Evolutionary conservation across 2,797 vertebrate genomes (phyloP).

Genomic region (Acanthornis magna): DNA sequence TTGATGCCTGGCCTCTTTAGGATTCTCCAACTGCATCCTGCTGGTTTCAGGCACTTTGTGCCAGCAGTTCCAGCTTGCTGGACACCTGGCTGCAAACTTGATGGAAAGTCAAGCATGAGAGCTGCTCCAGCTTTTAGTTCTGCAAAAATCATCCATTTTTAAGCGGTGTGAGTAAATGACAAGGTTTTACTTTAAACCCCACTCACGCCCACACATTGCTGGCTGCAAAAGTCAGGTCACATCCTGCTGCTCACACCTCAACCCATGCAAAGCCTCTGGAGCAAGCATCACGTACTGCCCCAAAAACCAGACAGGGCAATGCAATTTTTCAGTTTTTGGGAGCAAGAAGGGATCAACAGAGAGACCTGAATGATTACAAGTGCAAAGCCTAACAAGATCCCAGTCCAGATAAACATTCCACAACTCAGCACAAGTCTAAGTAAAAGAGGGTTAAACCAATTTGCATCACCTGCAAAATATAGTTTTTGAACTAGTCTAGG

Average conservation of each 20-base stretch:
- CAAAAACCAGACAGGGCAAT: not conserved
- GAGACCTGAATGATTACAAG: not conserved
- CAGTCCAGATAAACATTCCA: not conserved
- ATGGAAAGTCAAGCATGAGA: not conserved
- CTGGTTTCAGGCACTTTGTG: not conserved
- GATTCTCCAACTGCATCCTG: not conserved
- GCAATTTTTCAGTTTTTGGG: not conserved
- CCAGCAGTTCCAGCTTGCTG: not conserved
- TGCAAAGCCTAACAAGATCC: not conserved
- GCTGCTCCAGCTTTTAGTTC: not conserved
- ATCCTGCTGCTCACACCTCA: not conserved
- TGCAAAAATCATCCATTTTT: not conserved
- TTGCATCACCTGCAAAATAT: not conserved
- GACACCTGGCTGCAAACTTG: not conserved
- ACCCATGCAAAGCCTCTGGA: not conserved
- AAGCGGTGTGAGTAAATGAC: not conserved
- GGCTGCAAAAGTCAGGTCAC: not conserved
- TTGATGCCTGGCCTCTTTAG: fast-evolving
- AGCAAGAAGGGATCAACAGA: not conserved
- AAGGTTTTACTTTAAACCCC: not conserved
- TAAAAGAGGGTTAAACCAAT: not conserved
- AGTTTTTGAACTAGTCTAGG: not conserved
- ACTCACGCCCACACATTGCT: fast-evolving
- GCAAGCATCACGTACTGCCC: not conserved
- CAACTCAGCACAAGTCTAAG: not conserved